Conservation (phyloP, 2,113 vertebrate species). For the Aphyosemion australe region DNA sequence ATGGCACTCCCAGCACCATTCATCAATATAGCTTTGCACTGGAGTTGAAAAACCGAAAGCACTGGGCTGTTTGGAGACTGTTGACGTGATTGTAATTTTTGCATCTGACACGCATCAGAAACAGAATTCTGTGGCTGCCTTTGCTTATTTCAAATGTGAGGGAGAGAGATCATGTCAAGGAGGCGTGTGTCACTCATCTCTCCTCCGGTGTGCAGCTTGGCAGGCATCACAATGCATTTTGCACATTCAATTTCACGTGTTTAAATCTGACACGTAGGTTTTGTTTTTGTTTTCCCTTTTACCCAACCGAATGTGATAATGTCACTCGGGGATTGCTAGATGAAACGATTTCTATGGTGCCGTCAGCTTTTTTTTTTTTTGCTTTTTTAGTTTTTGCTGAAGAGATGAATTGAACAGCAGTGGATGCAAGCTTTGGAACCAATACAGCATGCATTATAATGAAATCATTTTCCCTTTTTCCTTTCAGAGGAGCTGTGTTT, state of each 20-base stretch:
- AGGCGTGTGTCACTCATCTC: conserved; percentile 53
- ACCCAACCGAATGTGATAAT: conserved; percentile 70
- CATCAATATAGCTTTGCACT: conserved; percentile 3
- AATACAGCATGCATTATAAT: conserved; percentile 67
- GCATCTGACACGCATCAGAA: conserved; percentile 52
- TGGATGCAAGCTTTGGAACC: conserved; percentile 56
- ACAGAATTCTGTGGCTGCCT: conserved; percentile 28
- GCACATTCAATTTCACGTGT: conserved; percentile 73
- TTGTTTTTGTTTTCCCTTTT: conserved; percentile 66
- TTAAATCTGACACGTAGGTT: conserved; percentile 73
- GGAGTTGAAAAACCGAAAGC: conserved; percentile 3
- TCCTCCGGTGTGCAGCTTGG: conserved; percentile 21
- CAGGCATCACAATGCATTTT: conserved; percentile 37
- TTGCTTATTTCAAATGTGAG: conserved; percentile 52
- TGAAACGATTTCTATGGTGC: conserved; percentile 71
- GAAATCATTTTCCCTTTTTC: conserved; percentile 58
- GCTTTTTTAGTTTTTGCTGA: conserved; percentile 19
- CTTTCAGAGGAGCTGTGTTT: conserved; percentile 49
- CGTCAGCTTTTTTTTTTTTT: conserved; percentile 45
- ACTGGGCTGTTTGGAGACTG: conserved; percentile 7
- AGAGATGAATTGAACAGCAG: conserved; percentile 67
- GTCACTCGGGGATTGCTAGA: conserved; percentile 67
- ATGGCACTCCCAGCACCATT: not conserved
- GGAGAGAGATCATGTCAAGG: conserved; percentile 47
- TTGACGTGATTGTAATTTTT: conserved; percentile 47